Percentiles rank a stretch among this genome's conserved stretches.
phyloP scores from a whole-genome alignment of 1,140 invertebrate genomes.

The Contarinia nasturtii region DNA sequence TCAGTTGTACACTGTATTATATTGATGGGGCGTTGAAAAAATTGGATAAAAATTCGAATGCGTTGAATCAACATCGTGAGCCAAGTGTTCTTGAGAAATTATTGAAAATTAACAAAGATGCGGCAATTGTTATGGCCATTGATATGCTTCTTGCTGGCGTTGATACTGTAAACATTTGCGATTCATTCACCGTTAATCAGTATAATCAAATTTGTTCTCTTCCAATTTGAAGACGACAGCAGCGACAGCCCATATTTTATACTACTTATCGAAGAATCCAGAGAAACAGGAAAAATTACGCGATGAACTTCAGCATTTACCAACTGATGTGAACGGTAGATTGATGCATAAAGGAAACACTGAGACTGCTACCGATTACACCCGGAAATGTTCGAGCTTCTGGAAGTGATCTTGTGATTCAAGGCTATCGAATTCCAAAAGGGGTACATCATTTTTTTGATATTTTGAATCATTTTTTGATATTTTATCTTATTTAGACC shows the following conservation, averaged over 20 bases:
- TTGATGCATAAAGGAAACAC: conserved; percentile 44
- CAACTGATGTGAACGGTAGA: conserved; percentile 24
- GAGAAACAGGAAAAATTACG: conserved; percentile 42
- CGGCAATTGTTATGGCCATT: conserved; percentile 40
- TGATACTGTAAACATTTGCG: conserved; percentile 54
- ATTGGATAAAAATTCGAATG: conserved; percentile 11
- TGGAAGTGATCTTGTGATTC: conserved; percentile 30
- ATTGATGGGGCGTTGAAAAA: conserved; percentile 17
- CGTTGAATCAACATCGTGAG: conserved; percentile 10
- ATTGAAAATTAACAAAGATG: conserved; percentile 28
- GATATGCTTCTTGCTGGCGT: conserved; percentile 58
- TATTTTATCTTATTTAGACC: no score
- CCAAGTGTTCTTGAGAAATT: conserved; percentile 32
- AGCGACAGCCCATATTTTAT: neutral
- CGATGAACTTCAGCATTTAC: conserved; percentile 33
- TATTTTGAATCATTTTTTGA: no score
- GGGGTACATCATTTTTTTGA: no score
- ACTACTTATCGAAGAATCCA: conserved; percentile 22
- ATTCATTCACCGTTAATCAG: neutral
- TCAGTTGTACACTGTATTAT: conserved; percentile 5
- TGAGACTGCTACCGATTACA: conserved; percentile 31
- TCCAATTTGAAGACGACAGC: conserved; percentile 11
- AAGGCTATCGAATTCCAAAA: conserved; percentile 37
- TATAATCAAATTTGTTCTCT: neutral
- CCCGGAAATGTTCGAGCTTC: conserved; percentile 27